phyloP scores from a whole-genome alignment of 2,113 vertebrate genomes.

The Grammatotria lemairii region DNA sequence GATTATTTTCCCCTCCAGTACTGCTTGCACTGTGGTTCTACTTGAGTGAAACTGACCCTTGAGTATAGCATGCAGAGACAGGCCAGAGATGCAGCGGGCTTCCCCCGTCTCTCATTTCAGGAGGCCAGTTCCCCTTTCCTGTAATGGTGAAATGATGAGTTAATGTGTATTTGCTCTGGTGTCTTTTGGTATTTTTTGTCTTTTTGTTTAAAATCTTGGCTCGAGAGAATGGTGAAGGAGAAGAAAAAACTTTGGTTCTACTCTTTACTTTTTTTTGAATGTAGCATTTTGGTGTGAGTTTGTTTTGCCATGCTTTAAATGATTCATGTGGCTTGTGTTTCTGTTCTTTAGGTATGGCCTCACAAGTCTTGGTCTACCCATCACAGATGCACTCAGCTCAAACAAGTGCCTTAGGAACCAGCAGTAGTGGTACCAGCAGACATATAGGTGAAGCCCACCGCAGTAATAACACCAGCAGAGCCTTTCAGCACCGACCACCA shows the following conservation, averaged over 20 bases:
- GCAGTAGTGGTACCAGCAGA: conserved; percentile 85
- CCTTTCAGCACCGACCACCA: conserved; percentile 83
- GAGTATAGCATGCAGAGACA: conserved; percentile 1
- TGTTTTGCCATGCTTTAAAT: not conserved
- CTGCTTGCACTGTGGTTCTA: not conserved
- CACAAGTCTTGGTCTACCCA: conserved; percentile 96
- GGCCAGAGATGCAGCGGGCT: conserved; percentile 13
- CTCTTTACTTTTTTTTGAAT: not conserved
- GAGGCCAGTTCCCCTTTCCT: conserved; percentile 28
- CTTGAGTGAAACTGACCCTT: conserved; percentile 44
- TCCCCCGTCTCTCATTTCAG: conserved; percentile 50
- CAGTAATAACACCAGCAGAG: conserved; percentile 73
- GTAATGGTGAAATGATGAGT: not conserved
- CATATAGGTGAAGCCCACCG: conserved; percentile 78
- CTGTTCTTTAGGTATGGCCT: conserved; percentile 87
- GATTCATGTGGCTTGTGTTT: not conserved
- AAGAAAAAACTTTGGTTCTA: not conserved
- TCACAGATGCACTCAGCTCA: conserved; percentile 96
- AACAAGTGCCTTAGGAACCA: conserved; percentile 91
- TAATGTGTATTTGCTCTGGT: not conserved
- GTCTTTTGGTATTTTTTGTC: not conserved
- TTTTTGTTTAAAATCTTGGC: not conserved
- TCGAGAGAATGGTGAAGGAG: not conserved
- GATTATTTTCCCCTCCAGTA: not conserved
- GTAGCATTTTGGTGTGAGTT: not conserved